Conservation (phyloP, 35 echinoderm and acorn worm genomes). For the Chiridota heheva region DNA sequence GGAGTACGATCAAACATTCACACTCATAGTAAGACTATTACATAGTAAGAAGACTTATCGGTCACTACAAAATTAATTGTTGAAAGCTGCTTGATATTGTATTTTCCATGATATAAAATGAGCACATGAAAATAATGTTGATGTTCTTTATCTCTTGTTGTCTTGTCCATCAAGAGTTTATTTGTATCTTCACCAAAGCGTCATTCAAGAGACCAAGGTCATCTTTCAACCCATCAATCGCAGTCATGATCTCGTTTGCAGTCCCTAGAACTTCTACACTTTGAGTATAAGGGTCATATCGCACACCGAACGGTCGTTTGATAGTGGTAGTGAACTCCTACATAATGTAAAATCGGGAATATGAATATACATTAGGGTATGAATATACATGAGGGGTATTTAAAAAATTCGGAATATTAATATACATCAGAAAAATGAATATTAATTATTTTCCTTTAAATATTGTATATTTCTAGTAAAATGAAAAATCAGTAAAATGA, state of each 20-base stretch:
- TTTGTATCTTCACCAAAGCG: conserved; percentile 41
- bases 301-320: conserved; percentile 67
- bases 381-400: background rate
- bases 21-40: no score
- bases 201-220: conserved; percentile 36
- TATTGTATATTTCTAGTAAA: no score
- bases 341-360: conserved; percentile 19
- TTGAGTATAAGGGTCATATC: conserved; percentile 85
- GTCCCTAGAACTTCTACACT: conserved; percentile 72
- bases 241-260: conserved; percentile 9
- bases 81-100: no score
- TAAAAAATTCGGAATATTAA: background rate
- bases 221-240: conserved; percentile 45
- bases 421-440: background rate
- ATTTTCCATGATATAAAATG: no score
- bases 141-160: no score
- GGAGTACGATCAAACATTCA: no score
- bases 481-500: no score
- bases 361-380: background rate
- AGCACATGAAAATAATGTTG: no score
- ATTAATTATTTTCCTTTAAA: background rate
- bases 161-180: no score
- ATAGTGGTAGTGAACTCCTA: conserved; percentile 73
- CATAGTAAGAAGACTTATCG: no score
- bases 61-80: no score